A percentile compares a stretch with the other conserved stretches of the same genome.
phyloP scores from a whole-genome alignment of 2,797 vertebrate species.

The Rhinatrema bivittatum region DNA sequence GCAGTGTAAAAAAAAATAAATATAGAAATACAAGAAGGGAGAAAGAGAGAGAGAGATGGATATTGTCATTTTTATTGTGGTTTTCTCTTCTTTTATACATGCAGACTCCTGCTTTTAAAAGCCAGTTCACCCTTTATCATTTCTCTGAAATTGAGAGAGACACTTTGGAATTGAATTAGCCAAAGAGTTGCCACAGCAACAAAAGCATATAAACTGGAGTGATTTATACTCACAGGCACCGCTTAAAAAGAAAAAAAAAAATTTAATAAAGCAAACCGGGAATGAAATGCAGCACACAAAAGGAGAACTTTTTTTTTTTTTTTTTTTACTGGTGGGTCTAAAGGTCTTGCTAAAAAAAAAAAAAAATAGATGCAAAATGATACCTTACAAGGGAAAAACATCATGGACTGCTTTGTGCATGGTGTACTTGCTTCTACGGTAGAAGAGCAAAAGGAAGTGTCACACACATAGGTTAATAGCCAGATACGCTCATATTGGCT shows the following conservation, averaged over 20 bases:
- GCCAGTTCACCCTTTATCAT: conserved; percentile 37
- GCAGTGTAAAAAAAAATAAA: rapidly evolving
- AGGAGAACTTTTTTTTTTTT: conserved; percentile 47
- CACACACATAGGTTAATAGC: no score
- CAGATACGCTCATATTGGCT: no score
- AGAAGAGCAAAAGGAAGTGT: no score
- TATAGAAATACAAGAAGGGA: no score
- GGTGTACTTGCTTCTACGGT: no score
- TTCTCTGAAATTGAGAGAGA: conserved; percentile 45
- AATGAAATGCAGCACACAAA: conserved; percentile 55
- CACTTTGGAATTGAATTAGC: conserved; percentile 62
- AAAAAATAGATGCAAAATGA: conserved; percentile 43
- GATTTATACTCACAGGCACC: conserved; percentile 55
- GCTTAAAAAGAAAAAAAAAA: conserved; percentile 57
- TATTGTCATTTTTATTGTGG: conserved; percentile 2
- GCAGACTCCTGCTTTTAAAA: conserved; percentile 20
- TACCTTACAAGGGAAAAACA: no score
- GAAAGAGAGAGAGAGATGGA: no score
- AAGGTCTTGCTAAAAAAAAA: conserved; percentile 38
- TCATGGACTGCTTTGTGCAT: no score
- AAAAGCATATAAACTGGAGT: conserved; percentile 56
- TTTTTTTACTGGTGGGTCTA: conserved; percentile 28
- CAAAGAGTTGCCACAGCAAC: conserved; percentile 57
- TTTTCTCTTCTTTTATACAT: background rate
- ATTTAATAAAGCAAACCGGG: conserved; percentile 52